Evolutionary conservation across 1,140 invertebrate genomes (phyloP).

Genomic region (Temnothorax curvispinosus): DNA sequence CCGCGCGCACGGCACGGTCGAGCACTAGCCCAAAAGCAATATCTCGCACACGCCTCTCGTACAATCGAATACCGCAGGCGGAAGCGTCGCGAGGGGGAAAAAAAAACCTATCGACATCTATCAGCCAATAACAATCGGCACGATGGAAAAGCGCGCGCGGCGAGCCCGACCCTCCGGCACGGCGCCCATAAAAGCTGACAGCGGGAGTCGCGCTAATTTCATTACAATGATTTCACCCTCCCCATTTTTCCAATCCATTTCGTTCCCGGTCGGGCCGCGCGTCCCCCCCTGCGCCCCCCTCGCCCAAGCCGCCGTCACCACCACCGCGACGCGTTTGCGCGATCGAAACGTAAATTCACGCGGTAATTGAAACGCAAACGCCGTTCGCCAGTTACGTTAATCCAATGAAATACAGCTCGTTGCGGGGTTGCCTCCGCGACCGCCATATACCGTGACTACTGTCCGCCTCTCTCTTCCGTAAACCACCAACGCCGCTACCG

Average conservation of each 20-base stretch:
- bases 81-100: constrained; percentile 5
- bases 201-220: constrained; percentile 66
- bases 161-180: constrained; percentile 13
- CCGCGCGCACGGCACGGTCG: neutral
- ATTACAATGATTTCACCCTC: constrained; percentile 67
- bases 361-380: constrained; percentile 80
- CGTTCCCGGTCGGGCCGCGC: neutral
- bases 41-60: neutral
- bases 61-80: constrained; percentile 47
- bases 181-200: constrained; percentile 41
- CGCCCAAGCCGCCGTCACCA: neutral
- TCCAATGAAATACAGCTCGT: constrained; percentile 76
- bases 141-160: constrained; percentile 51
- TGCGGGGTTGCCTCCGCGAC: constrained; percentile 33
- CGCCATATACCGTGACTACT: constrained; percentile 34
- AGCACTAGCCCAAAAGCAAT: constrained; percentile 14
- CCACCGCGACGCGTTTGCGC: constrained; percentile 62
- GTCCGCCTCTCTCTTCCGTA: constrained; percentile 4
- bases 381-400: constrained; percentile 74
- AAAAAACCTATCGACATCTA: constrained; percentile 55
- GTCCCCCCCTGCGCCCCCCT: too few relatives aligned
- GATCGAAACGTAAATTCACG: constrained; percentile 71
- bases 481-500: neutral
- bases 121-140: constrained; percentile 65
- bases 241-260: constrained; percentile 72